These are phyloP conservation scores for Drosophila melanica DNA, from an alignment of 1,140 invertebrate genomes.

Conservation along the genomic window DNA sequence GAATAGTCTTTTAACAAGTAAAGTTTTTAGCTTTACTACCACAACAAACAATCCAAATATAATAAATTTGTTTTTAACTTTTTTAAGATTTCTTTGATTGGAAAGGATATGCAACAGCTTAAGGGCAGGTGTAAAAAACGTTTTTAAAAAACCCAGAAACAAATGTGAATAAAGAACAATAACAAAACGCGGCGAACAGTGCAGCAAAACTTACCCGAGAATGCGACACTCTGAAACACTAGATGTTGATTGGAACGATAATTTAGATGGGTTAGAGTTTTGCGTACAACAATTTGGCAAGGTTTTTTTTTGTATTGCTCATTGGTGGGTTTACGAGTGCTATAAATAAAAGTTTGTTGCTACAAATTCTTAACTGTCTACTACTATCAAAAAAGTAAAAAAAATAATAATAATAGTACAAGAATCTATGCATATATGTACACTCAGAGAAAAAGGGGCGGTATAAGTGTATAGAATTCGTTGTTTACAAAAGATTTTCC, in stretches of 20 bases:
- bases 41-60: too few relatives aligned
- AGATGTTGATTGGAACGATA: slow-evolving; percentile 86
- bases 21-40: too few relatives aligned
- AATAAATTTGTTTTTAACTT: too few relatives aligned
- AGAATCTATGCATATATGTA: too few relatives aligned
- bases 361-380: slow-evolving; percentile 48
- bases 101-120: slow-evolving; percentile 31
- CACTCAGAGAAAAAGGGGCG: too few relatives aligned
- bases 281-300: slow-evolving; percentile 81
- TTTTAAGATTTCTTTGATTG: background rate
- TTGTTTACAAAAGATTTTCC: too few relatives aligned
- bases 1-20: too few relatives aligned
- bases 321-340: slow-evolving; percentile 40
- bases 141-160: background rate
- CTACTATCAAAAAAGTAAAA: slow-evolving; percentile 30
- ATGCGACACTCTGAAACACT: slow-evolving; percentile 97
- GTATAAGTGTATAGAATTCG: too few relatives aligned
- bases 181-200: background rate
- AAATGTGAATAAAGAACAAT: background rate
- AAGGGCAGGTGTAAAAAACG: background rate
- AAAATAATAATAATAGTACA: too few relatives aligned
- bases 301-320: slow-evolving; percentile 47
- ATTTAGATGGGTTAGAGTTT: slow-evolving; percentile 82
- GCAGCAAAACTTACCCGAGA: slow-evolving; percentile 91
- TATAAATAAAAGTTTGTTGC: slow-evolving; percentile 62